A percentile compares a stretch with the other conserved stretches of the same genome.
phyloP scores from a whole-genome alignment of 2,797 vertebrate genomes.

The Myiotriccus ornatus region DNA sequence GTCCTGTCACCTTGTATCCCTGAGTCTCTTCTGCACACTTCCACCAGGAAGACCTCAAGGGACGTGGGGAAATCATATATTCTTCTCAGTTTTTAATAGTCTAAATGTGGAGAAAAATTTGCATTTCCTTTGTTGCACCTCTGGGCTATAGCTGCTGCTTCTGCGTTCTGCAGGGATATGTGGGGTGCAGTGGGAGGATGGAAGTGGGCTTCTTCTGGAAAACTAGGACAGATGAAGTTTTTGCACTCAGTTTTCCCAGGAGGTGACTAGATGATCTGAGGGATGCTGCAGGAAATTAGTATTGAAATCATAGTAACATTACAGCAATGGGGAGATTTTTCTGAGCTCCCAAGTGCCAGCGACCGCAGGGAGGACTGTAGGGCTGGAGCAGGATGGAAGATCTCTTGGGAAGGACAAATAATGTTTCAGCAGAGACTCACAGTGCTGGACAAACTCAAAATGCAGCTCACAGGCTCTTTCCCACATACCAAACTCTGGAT shows the following conservation, averaged over 20 bases:
- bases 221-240: conserved; percentile 24
- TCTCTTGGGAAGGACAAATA: background rate
- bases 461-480: background rate
- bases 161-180: background rate
- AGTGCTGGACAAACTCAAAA: background rate
- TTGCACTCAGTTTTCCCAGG: background rate
- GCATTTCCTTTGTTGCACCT: conserved; percentile 18
- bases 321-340: background rate
- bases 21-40: background rate
- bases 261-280: background rate
- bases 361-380: background rate
- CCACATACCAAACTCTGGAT: background rate
- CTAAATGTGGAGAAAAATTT: background rate
- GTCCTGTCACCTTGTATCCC: background rate
- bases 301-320: background rate
- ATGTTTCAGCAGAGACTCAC: background rate
- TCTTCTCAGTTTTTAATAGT: background rate
- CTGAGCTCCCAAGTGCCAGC: background rate
- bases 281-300: background rate
- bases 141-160: background rate
- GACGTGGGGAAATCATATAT: background rate
- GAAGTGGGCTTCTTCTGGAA: background rate
- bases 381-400: background rate
- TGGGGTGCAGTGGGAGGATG: conserved; percentile 28
- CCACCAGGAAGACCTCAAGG: background rate